A percentile compares a stretch with the other conserved stretches of the same genome.
Evolutionary conservation across 2,113 vertebrate species (phyloP).

Genomic region (Austrofundulus limnaeus): DNA sequence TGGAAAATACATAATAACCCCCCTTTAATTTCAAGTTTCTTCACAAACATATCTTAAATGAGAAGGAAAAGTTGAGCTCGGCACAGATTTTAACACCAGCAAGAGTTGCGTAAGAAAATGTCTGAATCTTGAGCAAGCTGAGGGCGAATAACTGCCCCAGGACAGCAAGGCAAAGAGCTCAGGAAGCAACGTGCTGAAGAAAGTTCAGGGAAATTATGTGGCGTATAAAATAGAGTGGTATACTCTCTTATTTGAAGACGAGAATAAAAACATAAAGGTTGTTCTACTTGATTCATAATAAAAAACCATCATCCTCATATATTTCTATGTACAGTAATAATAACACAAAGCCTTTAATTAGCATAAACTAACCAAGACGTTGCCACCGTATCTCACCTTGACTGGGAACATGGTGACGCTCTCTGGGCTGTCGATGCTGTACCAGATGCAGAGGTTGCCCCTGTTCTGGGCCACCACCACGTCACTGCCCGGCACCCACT

Average conservation of each 20-base stretch:
- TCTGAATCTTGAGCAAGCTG: not conserved
- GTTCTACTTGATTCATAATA: not conserved
- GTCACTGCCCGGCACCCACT: slow-evolving; percentile 95
- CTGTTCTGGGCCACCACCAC: slow-evolving; percentile 94
- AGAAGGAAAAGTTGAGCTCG: no score
- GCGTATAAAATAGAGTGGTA: not conserved
- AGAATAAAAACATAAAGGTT: no score
- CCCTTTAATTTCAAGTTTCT: no score
- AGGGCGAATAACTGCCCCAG: slow-evolving; percentile 1
- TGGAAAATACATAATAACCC: no score
- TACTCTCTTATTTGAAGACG: no score
- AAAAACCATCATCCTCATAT: no score
- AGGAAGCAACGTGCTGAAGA: not conserved
- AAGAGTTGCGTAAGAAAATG: slow-evolving; percentile 8
- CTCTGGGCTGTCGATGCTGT: slow-evolving; percentile 94
- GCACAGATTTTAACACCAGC: slow-evolving; percentile 1
- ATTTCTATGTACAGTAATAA: no score
- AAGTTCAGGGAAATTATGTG: not conserved
- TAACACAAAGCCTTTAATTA: no score
- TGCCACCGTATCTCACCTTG: slow-evolving; percentile 78
- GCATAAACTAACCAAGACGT: no score
- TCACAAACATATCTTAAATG: no score
- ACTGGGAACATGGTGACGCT: slow-evolving; percentile 90
- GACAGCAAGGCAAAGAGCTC: slow-evolving; percentile 2
- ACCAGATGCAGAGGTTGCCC: slow-evolving; percentile 91